Conservation (phyloP, 1,140 invertebrate genomes). For the Whitmania pigra region DNA sequence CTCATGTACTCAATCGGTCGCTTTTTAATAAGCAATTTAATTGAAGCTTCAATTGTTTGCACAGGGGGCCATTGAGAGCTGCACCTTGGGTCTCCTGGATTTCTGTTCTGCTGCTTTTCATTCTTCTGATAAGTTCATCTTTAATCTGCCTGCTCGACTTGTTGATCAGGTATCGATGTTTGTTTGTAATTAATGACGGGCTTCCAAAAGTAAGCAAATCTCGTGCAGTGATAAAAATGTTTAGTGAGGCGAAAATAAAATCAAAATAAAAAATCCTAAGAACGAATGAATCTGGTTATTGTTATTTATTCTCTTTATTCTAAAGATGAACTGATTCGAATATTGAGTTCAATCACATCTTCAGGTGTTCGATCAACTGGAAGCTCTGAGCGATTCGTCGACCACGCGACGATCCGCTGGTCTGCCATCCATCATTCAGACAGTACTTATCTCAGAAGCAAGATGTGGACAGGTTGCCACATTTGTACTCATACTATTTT, state of each 20-base stretch:
- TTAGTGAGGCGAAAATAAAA: neutral
- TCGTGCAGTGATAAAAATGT: neutral
- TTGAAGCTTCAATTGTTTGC: neutral
- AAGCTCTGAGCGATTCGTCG: slow-evolving; percentile 32
- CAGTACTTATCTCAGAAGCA: slow-evolving; percentile 55
- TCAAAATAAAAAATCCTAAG: neutral
- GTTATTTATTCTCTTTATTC: neutral
- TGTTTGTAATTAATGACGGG: neutral
- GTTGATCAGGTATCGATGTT: slow-evolving; percentile 30
- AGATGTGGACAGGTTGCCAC: slow-evolving; percentile 40
- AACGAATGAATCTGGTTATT: neutral
- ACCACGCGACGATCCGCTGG: slow-evolving; percentile 63
- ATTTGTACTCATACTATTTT: neutral
- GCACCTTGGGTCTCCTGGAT: slow-evolving; percentile 42
- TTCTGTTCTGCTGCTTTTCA: slow-evolving; percentile 36
- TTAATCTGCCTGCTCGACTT: slow-evolving; percentile 29
- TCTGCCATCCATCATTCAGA: slow-evolving; percentile 59
- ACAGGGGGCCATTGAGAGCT: slow-evolving; percentile 59
- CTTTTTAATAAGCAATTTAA: too few relatives aligned
- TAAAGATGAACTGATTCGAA: slow-evolving; percentile 15
- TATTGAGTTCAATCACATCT: slow-evolving; percentile 23
- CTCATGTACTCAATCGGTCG: too few relatives aligned
- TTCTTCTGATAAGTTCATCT: slow-evolving; percentile 24
- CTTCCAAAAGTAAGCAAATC: neutral
- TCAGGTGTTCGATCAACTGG: slow-evolving; percentile 27